Evolutionary conservation across 2,797 vertebrate genomes (phyloP).

Genomic region (Fistularia tabacaria): DNA sequence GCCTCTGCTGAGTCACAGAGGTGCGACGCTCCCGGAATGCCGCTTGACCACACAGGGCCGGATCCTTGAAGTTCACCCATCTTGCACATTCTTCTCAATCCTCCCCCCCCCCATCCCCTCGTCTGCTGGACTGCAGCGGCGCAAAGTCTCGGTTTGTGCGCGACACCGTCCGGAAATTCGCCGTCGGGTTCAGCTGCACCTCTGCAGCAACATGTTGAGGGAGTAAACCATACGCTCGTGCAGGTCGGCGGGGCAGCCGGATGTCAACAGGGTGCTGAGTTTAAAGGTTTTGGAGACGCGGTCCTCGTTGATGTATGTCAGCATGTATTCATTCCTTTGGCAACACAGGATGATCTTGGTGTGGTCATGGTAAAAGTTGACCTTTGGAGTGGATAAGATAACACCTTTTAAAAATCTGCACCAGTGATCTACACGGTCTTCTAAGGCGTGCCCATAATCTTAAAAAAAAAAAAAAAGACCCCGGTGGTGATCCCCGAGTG

Average conservation of each 20-base stretch:
- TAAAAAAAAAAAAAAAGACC: not conserved
- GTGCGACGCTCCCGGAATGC: conserved; percentile 32
- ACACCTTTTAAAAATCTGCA: not conserved
- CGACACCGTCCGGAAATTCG: conserved; percentile 4
- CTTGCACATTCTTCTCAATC: too few species aligned
- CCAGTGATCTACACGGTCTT: too few species aligned
- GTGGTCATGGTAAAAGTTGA: conserved; percentile 99
- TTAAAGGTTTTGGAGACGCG: conserved; percentile 88
- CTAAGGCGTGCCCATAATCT: not conserved
- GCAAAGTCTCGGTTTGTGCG: conserved; percentile 2
- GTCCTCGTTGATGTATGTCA: conserved; percentile 98
- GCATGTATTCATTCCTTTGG: conserved; percentile 88
- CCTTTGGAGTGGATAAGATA: conserved; percentile 66
- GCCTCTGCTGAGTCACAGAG: conserved; percentile 37
- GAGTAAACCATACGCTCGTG: conserved; percentile 93
- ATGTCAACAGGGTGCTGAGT: conserved; percentile 83
- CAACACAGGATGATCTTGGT: conserved; percentile 96
- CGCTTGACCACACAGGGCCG: conserved; percentile 33
- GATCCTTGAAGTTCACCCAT: conserved; percentile 12
- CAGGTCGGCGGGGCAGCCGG: conserved; percentile 87
- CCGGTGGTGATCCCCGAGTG: not conserved
- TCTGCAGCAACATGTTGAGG: conserved; percentile 94
- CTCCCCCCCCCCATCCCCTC: conserved; percentile 2
- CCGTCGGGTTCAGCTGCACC: conserved; percentile 80
- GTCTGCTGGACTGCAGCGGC: conserved; percentile 31